These are phyloP conservation scores for Malurus leucopterus DNA, from an alignment of 2,797 vertebrate species.

Conservation along the genomic window DNA sequence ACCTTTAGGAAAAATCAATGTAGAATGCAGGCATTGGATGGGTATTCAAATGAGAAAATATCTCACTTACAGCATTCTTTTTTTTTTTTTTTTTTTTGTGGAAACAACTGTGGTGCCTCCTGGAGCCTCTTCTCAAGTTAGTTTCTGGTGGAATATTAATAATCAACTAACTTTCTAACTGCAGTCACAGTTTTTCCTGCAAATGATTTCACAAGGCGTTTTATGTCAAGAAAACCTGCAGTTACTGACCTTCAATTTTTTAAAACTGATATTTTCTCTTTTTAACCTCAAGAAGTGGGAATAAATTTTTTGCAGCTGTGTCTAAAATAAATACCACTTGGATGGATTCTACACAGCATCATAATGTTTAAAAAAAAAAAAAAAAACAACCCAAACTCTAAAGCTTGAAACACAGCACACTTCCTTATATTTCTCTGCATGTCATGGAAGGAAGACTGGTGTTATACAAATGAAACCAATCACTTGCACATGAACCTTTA, in stretches of 20 bases:
- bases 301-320: background rate
- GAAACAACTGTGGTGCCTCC: background rate
- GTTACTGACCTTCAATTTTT: background rate
- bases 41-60: background rate
- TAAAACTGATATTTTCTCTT: background rate
- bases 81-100: background rate
- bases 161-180: background rate
- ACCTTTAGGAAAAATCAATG: background rate
- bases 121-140: background rate
- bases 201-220: background rate
- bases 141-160: background rate
- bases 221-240: background rate
- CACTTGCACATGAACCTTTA: background rate
- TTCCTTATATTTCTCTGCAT: background rate
- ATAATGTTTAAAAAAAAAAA: background rate
- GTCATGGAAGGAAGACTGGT: background rate
- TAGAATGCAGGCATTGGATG: background rate
- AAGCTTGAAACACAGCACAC: background rate
- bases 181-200: background rate
- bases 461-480: background rate
- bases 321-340: background rate
- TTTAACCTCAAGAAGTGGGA: background rate
- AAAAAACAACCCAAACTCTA: fast-evolving
- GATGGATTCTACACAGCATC: background rate
- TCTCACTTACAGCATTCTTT: background rate